Conservation (phyloP, 2,797 vertebrate species). For the Amniataba percoides region DNA sequence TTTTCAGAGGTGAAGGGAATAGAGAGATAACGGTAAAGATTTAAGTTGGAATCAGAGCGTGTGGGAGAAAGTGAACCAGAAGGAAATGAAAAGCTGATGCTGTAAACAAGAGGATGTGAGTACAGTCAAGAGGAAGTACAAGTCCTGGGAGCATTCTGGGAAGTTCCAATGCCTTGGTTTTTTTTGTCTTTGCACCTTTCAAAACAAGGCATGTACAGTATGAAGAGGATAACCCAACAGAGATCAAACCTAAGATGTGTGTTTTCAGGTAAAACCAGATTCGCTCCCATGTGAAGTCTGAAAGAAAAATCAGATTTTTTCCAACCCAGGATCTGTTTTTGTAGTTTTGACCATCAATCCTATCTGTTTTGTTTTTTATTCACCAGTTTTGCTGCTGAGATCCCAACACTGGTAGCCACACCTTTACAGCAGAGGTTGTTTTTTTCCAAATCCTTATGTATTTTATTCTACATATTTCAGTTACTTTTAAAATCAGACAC, state of each 20-base stretch:
- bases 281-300: slow-evolving; percentile 28
- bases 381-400: not conserved
- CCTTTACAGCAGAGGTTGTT: not conserved
- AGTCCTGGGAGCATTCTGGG: slow-evolving; percentile 65
- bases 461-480: not conserved
- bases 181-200: slow-evolving; percentile 51
- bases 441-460: not conserved
- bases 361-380: slow-evolving; percentile 6
- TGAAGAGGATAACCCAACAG: slow-evolving; percentile 55
- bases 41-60: slow-evolving; percentile 43
- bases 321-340: slow-evolving; percentile 6
- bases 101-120: slow-evolving; percentile 45
- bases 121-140: slow-evolving; percentile 43
- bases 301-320: slow-evolving; percentile 19
- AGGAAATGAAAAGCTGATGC: slow-evolving; percentile 51
- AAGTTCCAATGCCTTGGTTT: slow-evolving; percentile 57
- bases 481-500: not conserved
- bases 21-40: slow-evolving; percentile 42
- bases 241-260: slow-evolving; percentile 70
- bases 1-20: slow-evolving; percentile 26
- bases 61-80: slow-evolving; percentile 38
- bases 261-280: slow-evolving; percentile 59
- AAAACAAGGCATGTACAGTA: slow-evolving; percentile 55
- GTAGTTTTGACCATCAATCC: slow-evolving; percentile 14
- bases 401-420: not conserved